phyloP scores from a whole-genome alignment of 2,797 vertebrate species.

The Gouania willdenowi region DNA sequence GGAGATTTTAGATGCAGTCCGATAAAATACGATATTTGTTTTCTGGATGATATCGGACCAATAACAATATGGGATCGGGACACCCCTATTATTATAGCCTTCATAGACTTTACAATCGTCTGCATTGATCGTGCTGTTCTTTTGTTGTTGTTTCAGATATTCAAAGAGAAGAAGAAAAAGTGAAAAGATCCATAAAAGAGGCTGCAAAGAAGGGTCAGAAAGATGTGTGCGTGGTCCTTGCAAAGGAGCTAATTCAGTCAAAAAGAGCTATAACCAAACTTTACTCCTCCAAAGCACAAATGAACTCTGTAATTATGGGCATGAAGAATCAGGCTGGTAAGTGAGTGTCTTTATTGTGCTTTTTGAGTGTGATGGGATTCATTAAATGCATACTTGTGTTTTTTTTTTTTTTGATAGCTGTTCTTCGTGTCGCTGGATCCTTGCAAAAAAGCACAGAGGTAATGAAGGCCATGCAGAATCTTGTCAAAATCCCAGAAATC shows the following conservation, averaged over 20 bases:
- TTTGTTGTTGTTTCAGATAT: slow-evolving; percentile 84
- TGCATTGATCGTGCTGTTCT: too few relatives aligned
- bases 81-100: too few relatives aligned
- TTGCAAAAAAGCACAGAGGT: slow-evolving; percentile 97
- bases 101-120: too few relatives aligned
- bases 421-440: slow-evolving; percentile 87
- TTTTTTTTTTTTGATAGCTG: slow-evolving; percentile 71
- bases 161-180: slow-evolving; percentile 95
- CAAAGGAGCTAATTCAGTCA: slow-evolving; percentile 93
- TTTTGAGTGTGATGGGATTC: too few relatives aligned
- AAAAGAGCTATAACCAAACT: slow-evolving; percentile 88
- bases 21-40: too few relatives aligned
- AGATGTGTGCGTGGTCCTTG: slow-evolving; percentile 90
- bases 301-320: slow-evolving; percentile 95
- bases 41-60: too few relatives aligned
- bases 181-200: slow-evolving; percentile 94
- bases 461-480: slow-evolving; percentile 97
- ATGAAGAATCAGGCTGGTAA: slow-evolving; percentile 98
- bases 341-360: slow-evolving; percentile 39
- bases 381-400: too few relatives aligned
- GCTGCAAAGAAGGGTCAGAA: slow-evolving; percentile 93
- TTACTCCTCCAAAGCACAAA: slow-evolving; percentile 94
- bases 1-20: too few relatives aligned
- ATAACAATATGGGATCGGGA: too few relatives aligned
- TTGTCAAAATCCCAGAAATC: slow-evolving; percentile 95